Evolutionary conservation across 2,113 vertebrate genomes (phyloP).

Genomic region (Atrichornis clamosus): DNA sequence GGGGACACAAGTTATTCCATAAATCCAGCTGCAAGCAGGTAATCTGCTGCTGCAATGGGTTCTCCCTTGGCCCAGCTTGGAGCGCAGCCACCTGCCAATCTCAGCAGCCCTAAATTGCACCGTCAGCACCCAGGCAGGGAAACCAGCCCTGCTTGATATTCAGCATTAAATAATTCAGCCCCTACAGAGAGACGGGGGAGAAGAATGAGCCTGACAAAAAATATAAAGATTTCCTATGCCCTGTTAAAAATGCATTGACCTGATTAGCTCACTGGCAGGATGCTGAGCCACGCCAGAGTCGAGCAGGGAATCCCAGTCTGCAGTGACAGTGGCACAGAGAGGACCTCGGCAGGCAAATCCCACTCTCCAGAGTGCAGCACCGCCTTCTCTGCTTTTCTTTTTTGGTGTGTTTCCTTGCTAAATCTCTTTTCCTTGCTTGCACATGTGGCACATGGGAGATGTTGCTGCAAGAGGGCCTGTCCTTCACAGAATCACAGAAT

Average conservation of each 20-base stretch:
- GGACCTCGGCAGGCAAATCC: fast-evolving
- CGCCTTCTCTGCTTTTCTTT: neutral
- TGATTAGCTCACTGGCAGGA: neutral
- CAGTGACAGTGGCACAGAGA: fast-evolving
- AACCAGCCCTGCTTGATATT: neutral
- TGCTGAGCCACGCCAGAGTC: neutral
- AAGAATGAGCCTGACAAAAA: constrained; percentile 23
- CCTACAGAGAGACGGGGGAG: neutral
- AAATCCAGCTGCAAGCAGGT: neutral
- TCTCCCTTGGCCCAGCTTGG: neutral
- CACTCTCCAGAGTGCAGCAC: fast-evolving
- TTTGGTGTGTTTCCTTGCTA: neutral
- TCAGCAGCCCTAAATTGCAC: neutral
- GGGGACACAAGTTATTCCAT: fast-evolving
- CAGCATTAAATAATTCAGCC: constrained; percentile 27
- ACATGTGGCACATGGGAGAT: fast-evolving
- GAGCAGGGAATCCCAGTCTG: neutral
- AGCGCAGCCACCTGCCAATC: neutral
- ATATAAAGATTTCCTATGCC: constrained; percentile 12
- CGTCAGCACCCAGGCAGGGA: neutral
- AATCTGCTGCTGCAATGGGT: neutral
- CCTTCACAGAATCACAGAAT: neutral
- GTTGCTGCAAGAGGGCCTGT: fast-evolving
- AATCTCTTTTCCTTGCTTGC: neutral
- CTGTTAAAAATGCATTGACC: neutral